phyloP scores from a whole-genome alignment of 1,140 invertebrate species.

The Brachionus rotundiformis region DNA sequence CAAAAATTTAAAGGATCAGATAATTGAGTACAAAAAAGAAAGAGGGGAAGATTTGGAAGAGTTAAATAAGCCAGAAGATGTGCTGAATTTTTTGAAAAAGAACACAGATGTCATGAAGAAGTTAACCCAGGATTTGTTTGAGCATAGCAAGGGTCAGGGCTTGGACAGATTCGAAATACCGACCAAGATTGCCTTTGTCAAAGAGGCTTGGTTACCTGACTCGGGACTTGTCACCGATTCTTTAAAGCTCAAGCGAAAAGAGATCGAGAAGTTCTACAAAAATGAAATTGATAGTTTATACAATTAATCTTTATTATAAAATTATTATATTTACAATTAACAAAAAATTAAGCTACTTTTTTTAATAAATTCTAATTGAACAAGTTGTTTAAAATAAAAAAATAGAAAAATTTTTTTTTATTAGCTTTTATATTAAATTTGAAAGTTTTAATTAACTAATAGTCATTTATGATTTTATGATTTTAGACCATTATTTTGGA shows the following conservation, averaged over 20 bases:
- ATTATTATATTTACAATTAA: not conserved
- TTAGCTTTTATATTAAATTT: no score
- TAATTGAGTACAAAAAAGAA: not conserved
- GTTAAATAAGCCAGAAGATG: not conserved
- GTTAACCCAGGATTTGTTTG: not conserved
- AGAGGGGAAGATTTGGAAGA: not conserved
- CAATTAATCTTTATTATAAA: not conserved
- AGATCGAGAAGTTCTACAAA: conserved; percentile 23
- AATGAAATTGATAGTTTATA: conserved; percentile 43
- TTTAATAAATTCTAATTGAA: not conserved
- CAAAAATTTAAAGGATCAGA: not conserved
- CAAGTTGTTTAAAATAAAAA: not conserved
- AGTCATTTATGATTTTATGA: no score
- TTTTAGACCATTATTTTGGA: no score
- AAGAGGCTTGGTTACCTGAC: conserved; percentile 91
- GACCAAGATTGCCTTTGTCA: conserved; percentile 81
- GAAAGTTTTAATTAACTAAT: no score
- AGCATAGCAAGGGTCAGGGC: conserved; percentile 55
- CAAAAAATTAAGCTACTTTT: not conserved
- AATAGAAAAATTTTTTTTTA: not conserved
- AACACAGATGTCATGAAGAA: conserved; percentile 7
- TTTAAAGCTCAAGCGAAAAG: conserved; percentile 83
- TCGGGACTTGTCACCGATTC: conserved; percentile 91
- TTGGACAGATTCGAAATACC: conserved; percentile 85
- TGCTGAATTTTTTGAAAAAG: conserved; percentile 8